Conservation (phyloP, 2,113 vertebrate genomes). For the Fukomys damarensis region DNA sequence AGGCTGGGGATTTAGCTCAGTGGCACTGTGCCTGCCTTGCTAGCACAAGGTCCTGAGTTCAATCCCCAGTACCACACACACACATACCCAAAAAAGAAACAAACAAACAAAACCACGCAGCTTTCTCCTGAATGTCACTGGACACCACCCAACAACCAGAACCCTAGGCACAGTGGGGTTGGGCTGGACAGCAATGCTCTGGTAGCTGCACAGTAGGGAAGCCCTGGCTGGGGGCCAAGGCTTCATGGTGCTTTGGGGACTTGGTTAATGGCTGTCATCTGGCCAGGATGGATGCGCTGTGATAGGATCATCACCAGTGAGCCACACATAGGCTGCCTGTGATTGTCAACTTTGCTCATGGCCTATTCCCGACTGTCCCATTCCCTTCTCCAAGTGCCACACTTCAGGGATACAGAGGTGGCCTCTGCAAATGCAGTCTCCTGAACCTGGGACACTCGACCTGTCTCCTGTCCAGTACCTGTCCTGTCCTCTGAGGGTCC, state of each 20-base stretch:
- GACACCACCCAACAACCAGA: too few relatives aligned
- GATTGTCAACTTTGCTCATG: background rate
- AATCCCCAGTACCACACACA: too few relatives aligned
- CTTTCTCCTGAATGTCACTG: background rate
- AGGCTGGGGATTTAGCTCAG: too few relatives aligned
- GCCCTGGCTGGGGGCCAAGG: background rate
- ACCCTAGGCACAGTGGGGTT: too few relatives aligned
- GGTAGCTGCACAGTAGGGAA: background rate
- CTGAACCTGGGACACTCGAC: background rate
- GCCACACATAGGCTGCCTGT: background rate
- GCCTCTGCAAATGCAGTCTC: background rate
- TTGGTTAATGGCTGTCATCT: background rate
- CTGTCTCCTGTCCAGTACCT: fast-evolving
- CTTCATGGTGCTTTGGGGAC: background rate
- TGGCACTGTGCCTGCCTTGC: too few relatives aligned
- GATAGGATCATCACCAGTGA: background rate
- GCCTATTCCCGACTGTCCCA: background rate
- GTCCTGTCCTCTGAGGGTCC: background rate
- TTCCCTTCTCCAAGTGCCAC: background rate
- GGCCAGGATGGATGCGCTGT: background rate
- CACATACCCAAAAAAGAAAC: too few relatives aligned
- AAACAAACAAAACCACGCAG: too few relatives aligned
- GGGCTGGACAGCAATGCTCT: background rate
- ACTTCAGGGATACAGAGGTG: background rate
- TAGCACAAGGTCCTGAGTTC: too few relatives aligned